Evolutionary conservation across 2,888 invertebrate species (phyloP).

Genomic region (Lissonota sp.): DNA sequence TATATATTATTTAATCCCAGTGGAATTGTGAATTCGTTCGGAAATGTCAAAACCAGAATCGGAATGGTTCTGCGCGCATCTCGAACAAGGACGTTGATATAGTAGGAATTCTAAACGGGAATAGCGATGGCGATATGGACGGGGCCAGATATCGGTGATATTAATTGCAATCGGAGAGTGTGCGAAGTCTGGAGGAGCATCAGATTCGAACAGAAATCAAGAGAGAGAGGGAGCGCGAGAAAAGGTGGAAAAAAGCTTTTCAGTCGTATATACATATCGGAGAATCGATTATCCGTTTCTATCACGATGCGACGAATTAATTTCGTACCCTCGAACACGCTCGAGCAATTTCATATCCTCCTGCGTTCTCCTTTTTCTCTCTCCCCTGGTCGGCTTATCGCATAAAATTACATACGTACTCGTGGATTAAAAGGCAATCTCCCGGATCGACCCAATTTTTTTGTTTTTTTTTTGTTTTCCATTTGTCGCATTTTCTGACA

Average conservation of each 20-base stretch:
- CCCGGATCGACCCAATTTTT: conserved; percentile 3
- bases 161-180: conserved; percentile 54
- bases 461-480: conserved; percentile 1
- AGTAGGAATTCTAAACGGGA: conserved; percentile 35
- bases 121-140: conserved; percentile 1
- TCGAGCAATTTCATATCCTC: conserved; percentile 43
- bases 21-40: conserved; percentile 1
- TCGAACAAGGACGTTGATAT: neutral
- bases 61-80: neutral
- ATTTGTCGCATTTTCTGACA: neutral
- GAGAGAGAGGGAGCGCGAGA: too few relatives aligned
- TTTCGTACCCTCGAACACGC: conserved; percentile 54
- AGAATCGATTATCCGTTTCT: conserved; percentile 60
- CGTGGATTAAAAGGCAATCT: conserved; percentile 28
- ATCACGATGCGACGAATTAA: conserved; percentile 55
- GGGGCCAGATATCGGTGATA: conserved; percentile 56
- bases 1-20: neutral
- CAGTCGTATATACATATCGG: neutral
- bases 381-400: conserved; percentile 34
- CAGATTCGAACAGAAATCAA: conserved; percentile 17
- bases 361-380: neutral
- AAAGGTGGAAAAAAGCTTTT: conserved; percentile 36
- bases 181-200: conserved; percentile 47
- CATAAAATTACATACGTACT: conserved; percentile 41
- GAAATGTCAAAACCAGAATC: conserved; percentile 39